Conservation (phyloP, 2,888 invertebrate genomes). For the Agrenia bidenticulata region DNA sequence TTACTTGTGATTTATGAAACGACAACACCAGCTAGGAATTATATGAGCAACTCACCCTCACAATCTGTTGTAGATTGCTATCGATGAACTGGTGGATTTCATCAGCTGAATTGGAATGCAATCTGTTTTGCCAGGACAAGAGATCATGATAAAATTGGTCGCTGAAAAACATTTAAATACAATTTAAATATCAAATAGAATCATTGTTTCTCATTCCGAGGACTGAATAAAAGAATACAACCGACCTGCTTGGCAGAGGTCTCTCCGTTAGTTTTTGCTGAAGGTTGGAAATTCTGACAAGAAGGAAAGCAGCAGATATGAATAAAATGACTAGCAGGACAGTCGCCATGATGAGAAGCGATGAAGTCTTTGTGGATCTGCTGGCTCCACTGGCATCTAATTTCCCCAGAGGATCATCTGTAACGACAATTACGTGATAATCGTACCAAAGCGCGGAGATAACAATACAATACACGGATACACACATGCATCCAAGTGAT, state of each 20-base stretch:
- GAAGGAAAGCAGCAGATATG: slow-evolving; percentile 62
- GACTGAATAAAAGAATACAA: too few relatives aligned
- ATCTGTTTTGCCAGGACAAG: slow-evolving; percentile 68
- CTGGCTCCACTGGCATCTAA: not conserved
- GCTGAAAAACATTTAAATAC: slow-evolving; percentile 51
- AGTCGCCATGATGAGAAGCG: slow-evolving; percentile 62
- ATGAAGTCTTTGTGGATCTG: slow-evolving; percentile 52
- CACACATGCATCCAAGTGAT: too few relatives aligned
- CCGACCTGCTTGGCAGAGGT: slow-evolving; percentile 43
- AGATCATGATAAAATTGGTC: slow-evolving; percentile 69
- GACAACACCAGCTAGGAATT: too few relatives aligned
- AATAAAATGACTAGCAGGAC: slow-evolving; percentile 62
- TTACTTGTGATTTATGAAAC: not conserved
- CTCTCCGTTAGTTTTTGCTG: slow-evolving; percentile 54
- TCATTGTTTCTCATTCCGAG: not conserved
- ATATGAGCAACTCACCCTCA: slow-evolving; percentile 70
- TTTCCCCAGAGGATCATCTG: too few relatives aligned
- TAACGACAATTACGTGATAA: too few relatives aligned
- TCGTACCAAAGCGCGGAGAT: too few relatives aligned
- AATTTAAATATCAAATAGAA: slow-evolving; percentile 3
- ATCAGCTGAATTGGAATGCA: slow-evolving; percentile 70
- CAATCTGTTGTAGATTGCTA: slow-evolving; percentile 76
- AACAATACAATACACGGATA: too few relatives aligned
- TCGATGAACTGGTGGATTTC: slow-evolving; percentile 74
- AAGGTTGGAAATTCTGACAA: slow-evolving; percentile 62